Conservation (phyloP, 2,113 vertebrate genomes). For the Oreamnos americanus region DNA sequence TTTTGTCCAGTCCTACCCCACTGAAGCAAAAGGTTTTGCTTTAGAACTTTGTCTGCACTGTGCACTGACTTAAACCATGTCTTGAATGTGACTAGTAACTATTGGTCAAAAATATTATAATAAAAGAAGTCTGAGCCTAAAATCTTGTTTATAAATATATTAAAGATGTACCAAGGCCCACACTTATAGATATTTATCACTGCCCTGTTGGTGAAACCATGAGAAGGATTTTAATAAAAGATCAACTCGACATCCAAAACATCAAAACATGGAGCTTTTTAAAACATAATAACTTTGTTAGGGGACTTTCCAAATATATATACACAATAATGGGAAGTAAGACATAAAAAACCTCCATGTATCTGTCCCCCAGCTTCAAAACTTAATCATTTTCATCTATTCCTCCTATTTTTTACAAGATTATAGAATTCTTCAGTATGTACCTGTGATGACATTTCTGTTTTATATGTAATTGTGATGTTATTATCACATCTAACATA, state of each 20-base stretch:
- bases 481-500: background rate
- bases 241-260: background rate
- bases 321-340: background rate
- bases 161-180: background rate
- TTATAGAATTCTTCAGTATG: conserved; percentile 7
- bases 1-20: background rate
- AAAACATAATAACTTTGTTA: background rate
- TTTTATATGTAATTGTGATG: background rate
- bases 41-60: background rate
- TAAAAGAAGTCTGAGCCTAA: background rate
- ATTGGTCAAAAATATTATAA: background rate
- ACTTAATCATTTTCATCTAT: background rate
- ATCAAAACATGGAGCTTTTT: background rate
- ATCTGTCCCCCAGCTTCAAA: background rate
- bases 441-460: background rate
- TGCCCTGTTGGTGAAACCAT: background rate
- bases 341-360: background rate
- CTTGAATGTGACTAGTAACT: background rate
- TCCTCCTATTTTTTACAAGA: background rate
- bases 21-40: background rate
- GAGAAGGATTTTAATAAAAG: background rate
- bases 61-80: background rate
- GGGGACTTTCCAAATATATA: background rate
- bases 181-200: background rate
- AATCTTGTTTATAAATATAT: background rate